Base-by-base conservation (phyloP, 2,888 invertebrate species). In the Falcaria lacertinaria region DNA sequence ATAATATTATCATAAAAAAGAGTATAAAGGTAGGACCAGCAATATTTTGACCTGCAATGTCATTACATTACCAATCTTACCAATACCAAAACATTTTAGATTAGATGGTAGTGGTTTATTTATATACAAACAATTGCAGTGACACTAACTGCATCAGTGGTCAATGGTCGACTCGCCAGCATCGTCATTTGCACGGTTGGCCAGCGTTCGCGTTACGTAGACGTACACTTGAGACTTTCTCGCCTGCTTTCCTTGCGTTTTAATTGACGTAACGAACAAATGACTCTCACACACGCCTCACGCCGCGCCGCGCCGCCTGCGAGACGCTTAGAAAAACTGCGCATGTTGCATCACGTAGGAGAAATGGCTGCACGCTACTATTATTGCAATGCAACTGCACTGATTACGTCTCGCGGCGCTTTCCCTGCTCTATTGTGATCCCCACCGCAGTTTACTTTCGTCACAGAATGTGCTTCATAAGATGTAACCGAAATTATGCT, bases 201-300 rank as follows among this genome's bases (percentile, higher is more conserved):
- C 44, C 56, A 62, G 65, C 50, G 61, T 52, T 65, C 55, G 61
- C 69, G 75, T 85, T 85, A 84, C 84, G 84, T 85, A 86, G 85
- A 84, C 84, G 84, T 85, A 86, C 84, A 83, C 84, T 84, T 72
- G 66, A 57, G 61, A 87, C 86, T 88, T 87, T 89, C 88, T 81
- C 84, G 84, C 72, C 68, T 80, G 77, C 87, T 86, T 88, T 88
- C 88, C 77, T 86, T 71, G 78, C 65, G 65, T 74, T 75, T 80
- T 87, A 86, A 88, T 87, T 84, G 86, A 88, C 87, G 88, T 88
- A 89, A 87, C 83, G 72, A 82, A 76, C 77, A 74, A 82, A 71
- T 76, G 72, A 79, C 80, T 83, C 86, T 83, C 86, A 79, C 83
- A 80, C 81, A 75, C 84, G 77, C 69, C 59, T 7, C 11, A 11